Percentiles rank a stretch among this genome's conserved stretches.
Evolutionary conservation across 2,113 vertebrate genomes (phyloP).

Genomic region (Pelvicachromis taeniatus): DNA sequence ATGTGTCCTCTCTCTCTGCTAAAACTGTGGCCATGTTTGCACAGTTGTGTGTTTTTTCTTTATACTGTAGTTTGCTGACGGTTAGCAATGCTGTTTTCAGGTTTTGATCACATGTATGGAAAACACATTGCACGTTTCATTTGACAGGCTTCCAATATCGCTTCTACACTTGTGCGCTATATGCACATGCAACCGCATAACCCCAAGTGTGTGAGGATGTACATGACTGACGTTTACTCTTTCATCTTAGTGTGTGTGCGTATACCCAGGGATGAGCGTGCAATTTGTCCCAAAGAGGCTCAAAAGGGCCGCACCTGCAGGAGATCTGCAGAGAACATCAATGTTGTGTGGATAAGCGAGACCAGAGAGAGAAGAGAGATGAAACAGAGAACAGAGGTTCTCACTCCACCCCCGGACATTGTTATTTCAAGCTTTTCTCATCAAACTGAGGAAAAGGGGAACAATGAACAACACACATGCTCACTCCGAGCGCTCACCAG

Average conservation of each 20-base stretch:
- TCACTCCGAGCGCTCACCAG: conserved; percentile 3
- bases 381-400: conserved; percentile 54
- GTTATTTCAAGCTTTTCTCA: conserved; percentile 69
- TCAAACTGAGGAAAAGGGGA: conserved; percentile 38
- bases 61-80: not conserved
- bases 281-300: conserved; percentile 29
- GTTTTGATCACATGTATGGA: not conserved
- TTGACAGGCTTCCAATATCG: not conserved
- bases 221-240: not conserved
- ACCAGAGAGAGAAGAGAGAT: conserved; percentile 44
- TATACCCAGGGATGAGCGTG: not conserved
- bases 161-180: not conserved
- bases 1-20: conserved; percentile 17
- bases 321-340: conserved; percentile 51
- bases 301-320: conserved; percentile 48
- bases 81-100: not conserved
- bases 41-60: not conserved
- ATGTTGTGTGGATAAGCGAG: conserved; percentile 48
- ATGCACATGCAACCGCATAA: not conserved
- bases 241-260: not conserved
- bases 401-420: conserved; percentile 45
- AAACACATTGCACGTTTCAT: conserved; percentile 1
- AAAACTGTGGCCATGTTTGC: not conserved
- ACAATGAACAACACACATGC: conserved; percentile 41
- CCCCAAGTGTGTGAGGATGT: not conserved